Conservation (phyloP, 2,113 vertebrate species). For the Lampris incognitus region DNA sequence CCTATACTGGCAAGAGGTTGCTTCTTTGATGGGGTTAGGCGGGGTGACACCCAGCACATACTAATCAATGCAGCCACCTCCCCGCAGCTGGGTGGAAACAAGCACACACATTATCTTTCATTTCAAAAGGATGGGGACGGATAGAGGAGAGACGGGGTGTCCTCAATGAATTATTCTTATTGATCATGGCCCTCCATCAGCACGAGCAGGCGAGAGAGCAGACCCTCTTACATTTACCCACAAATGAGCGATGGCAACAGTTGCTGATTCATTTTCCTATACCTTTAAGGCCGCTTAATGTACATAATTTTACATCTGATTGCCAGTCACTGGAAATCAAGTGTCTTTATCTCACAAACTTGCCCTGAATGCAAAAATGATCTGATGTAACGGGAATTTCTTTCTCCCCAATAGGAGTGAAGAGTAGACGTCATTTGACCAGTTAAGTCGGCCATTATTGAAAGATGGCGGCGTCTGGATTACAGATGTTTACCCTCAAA, state of each 20-base stretch:
- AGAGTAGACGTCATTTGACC: conserved; percentile 15
- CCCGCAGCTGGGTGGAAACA: conserved; percentile 73
- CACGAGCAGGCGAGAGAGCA: conserved; percentile 6
- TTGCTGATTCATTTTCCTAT: conserved; percentile 25
- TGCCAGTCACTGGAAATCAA: background rate
- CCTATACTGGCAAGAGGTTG: conserved; percentile 21
- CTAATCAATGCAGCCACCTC: conserved; percentile 65
- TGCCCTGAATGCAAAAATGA: background rate
- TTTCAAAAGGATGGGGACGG: conserved; percentile 68
- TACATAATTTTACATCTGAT: background rate
- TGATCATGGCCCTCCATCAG: conserved; percentile 56
- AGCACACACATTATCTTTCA: conserved; percentile 71
- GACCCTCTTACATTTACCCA: conserved; percentile 33
- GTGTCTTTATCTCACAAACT: background rate
- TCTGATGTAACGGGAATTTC: background rate
- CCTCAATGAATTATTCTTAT: conserved; percentile 76
- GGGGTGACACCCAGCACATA: conserved; percentile 65
- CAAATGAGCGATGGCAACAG: background rate
- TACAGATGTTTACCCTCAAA: conserved; percentile 17
- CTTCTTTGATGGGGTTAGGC: conserved; percentile 54
- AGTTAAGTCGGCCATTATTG: background rate
- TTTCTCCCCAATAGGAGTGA: conserved; percentile 50
- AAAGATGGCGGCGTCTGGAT: conserved; percentile 53
- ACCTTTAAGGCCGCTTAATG: background rate
- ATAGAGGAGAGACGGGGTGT: conserved; percentile 49